phyloP scores from a whole-genome alignment of 2,797 vertebrate species.

The Phrynocephalus forsythii region DNA sequence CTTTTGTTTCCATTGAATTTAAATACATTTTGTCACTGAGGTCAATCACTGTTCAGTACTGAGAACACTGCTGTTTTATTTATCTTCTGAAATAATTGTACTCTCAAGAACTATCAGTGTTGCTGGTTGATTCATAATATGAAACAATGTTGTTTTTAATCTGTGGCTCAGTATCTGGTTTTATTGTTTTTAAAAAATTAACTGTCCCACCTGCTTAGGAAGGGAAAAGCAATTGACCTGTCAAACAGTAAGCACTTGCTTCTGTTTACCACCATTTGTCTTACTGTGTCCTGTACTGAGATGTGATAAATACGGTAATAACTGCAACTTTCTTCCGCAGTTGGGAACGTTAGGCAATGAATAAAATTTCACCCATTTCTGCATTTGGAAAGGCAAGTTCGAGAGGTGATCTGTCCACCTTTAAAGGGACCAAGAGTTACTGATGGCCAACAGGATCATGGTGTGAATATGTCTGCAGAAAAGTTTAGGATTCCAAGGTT shows the following conservation, averaged over 20 bases:
- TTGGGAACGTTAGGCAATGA: constrained; percentile 33
- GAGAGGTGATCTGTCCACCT: not conserved
- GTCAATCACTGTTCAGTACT: not conserved
- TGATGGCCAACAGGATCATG: not conserved
- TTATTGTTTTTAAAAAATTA: no score
- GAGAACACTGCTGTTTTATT: constrained; percentile 6
- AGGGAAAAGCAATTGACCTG: not conserved
- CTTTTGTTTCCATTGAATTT: constrained; percentile 16
- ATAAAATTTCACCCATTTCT: not conserved
- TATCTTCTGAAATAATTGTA: constrained; percentile 28
- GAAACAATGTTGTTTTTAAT: constrained; percentile 13
- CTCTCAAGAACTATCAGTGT: constrained; percentile 14
- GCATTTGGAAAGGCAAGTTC: constrained; percentile 25
- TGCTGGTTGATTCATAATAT: constrained; percentile 21
- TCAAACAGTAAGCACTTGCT: not conserved
- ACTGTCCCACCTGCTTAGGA: not conserved
- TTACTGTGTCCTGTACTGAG: not conserved
- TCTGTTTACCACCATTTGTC: constrained; percentile 32
- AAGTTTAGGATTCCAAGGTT: not conserved
- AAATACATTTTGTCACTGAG: not conserved
- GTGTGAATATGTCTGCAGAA: not conserved
- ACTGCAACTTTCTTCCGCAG: constrained; percentile 56
- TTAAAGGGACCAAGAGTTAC: not conserved
- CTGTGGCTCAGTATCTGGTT: constrained; percentile 11
- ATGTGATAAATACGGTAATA: not conserved